Percentiles rank a stretch among this genome's conserved stretches.
These are phyloP conservation scores for Chydorus sphaericus DNA, from an alignment of 2,888 invertebrate species.

Conservation along the genomic window DNA sequence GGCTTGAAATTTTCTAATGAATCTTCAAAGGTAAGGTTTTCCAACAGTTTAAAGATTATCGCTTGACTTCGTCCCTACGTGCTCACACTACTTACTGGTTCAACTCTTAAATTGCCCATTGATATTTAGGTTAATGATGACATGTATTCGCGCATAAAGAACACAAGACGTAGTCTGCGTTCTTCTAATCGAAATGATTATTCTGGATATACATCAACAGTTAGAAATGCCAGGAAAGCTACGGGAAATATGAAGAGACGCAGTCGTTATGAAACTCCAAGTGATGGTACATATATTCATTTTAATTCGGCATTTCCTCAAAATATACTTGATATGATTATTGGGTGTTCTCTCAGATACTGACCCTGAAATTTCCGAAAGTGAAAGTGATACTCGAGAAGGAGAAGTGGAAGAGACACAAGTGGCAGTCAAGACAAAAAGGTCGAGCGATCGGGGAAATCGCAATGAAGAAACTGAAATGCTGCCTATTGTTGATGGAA, in stretches of 20 bases:
- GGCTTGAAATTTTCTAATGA: no score
- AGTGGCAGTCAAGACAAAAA: neutral
- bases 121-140: slow-evolving; percentile 29
- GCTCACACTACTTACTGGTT: no score
- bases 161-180: slow-evolving; percentile 33
- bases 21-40: neutral
- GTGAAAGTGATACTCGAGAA: neutral
- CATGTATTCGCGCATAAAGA: slow-evolving; percentile 42
- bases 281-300: neutral
- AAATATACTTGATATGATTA: neutral
- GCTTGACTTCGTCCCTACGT: neutral
- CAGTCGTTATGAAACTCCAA: neutral
- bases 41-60: neutral
- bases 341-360: neutral
- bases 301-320: neutral
- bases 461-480: neutral
- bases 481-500: neutral
- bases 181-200: slow-evolving; percentile 2
- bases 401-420: neutral
- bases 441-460: neutral
- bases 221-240: neutral
- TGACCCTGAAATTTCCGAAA: neutral
- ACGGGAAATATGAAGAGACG: neutral
- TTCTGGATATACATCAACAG: neutral
- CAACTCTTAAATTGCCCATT: neutral